Evolutionary conservation across 2,113 vertebrate species (phyloP).

Genomic region (Recurvirostra avosetta): DNA sequence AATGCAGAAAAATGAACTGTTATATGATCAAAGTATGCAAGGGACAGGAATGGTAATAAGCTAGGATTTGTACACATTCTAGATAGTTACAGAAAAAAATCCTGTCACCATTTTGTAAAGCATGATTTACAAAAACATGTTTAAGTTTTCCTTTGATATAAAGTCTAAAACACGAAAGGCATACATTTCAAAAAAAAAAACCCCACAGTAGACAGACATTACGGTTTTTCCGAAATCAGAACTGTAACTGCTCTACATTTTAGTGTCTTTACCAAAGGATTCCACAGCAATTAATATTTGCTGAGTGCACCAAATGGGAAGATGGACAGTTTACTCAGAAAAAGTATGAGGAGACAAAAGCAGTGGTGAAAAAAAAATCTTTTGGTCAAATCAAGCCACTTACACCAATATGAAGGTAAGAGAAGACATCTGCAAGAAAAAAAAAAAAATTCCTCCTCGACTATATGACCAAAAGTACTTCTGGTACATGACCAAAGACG

Average conservation of each 20-base stretch:
- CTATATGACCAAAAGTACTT: background rate
- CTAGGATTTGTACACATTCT: background rate
- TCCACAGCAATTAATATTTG: background rate
- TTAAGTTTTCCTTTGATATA: background rate
- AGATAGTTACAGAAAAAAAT: background rate
- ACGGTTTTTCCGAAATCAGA: background rate
- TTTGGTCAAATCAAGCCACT: background rate
- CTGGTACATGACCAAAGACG: background rate
- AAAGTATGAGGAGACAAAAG: background rate
- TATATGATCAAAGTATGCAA: background rate
- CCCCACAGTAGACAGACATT: background rate
- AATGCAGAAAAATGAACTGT: background rate
- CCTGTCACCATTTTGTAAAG: background rate
- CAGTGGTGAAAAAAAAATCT: background rate
- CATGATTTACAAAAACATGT: background rate
- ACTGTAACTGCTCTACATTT: background rate
- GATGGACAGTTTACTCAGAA: background rate
- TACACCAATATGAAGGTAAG: background rate
- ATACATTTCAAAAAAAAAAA: background rate
- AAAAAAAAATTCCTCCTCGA: background rate
- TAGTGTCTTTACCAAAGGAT: background rate
- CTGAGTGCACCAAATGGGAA: background rate
- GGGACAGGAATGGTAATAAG: background rate
- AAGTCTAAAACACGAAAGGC: background rate
- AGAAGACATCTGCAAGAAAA: background rate